phyloP scores from a whole-genome alignment of 2,113 vertebrate species.

The Mionectes macconnelli region DNA sequence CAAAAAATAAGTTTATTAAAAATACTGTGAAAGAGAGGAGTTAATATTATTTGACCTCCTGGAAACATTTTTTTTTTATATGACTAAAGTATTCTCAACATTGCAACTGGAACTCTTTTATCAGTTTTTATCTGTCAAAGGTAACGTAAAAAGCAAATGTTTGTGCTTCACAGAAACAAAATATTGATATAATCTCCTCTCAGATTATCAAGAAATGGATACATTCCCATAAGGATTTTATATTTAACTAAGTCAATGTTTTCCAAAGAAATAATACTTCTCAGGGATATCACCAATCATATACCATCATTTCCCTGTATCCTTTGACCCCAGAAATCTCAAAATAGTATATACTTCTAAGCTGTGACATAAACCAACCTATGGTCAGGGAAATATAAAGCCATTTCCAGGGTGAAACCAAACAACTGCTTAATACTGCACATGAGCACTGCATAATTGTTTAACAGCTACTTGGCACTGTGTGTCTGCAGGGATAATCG shows the following conservation, averaged over 20 bases:
- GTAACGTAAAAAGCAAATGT: background rate
- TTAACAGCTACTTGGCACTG: background rate
- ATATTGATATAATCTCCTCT: background rate
- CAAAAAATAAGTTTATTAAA: background rate
- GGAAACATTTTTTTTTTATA: background rate
- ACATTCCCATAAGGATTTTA: background rate
- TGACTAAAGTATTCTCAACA: background rate
- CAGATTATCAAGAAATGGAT: background rate
- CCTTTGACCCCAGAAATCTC: background rate
- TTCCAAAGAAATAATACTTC: background rate
- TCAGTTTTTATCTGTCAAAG: background rate
- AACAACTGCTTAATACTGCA: background rate
- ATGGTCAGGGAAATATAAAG: background rate
- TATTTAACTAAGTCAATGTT: background rate
- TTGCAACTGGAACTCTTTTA: background rate
- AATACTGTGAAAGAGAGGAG: background rate
- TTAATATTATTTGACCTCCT: background rate
- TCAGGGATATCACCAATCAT: background rate
- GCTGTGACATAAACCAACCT: background rate
- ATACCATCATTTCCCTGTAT: background rate
- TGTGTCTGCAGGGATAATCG: background rate
- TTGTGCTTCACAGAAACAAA: background rate
- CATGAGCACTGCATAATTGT: background rate
- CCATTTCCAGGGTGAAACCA: background rate
- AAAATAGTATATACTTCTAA: background rate